A percentile compares a stretch with the other conserved stretches of the same genome.
These are phyloP conservation scores for Crotalus viridis DNA, from an alignment of 2,113 vertebrate genomes.

Conservation along the genomic window DNA sequence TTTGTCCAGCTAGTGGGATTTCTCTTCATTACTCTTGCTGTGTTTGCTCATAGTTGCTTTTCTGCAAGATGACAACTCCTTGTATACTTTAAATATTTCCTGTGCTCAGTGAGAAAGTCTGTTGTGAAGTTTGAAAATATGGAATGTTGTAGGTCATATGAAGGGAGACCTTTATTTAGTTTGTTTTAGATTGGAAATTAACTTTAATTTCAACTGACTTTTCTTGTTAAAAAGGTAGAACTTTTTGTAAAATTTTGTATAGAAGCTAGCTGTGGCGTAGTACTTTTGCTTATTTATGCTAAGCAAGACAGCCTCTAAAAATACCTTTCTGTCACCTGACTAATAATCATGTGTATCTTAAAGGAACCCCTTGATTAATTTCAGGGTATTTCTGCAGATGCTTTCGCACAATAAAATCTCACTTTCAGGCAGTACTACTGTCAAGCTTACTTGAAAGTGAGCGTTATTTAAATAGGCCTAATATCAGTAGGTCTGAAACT, in stretches of 20 bases:
- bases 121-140: conserved; percentile 59
- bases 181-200: conserved; percentile 66
- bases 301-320: conserved; percentile 69
- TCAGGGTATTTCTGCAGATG: conserved; percentile 55
- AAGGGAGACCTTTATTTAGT: not conserved
- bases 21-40: not conserved
- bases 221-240: conserved; percentile 66
- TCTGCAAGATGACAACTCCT: conserved; percentile 43
- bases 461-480: conserved; percentile 77
- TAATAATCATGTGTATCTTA: conserved; percentile 8
- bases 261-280: conserved; percentile 75
- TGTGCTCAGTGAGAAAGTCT: conserved; percentile 28
- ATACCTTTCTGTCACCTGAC: conserved; percentile 68
- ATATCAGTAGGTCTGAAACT: conserved; percentile 76
- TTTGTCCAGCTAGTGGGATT: not conserved
- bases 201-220: conserved; percentile 55
- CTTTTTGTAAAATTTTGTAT: conserved; percentile 76
- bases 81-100: conserved; percentile 49
- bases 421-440: conserved; percentile 55
- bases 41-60: conserved; percentile 26
- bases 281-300: conserved; percentile 77
- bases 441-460: conserved; percentile 75
- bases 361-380: conserved; percentile 44
- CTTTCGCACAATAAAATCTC: conserved; percentile 63
- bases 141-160: conserved; percentile 47